Evolutionary conservation across 2,888 invertebrate genomes (phyloP).

Genomic region (Isoperla grammatica): DNA sequence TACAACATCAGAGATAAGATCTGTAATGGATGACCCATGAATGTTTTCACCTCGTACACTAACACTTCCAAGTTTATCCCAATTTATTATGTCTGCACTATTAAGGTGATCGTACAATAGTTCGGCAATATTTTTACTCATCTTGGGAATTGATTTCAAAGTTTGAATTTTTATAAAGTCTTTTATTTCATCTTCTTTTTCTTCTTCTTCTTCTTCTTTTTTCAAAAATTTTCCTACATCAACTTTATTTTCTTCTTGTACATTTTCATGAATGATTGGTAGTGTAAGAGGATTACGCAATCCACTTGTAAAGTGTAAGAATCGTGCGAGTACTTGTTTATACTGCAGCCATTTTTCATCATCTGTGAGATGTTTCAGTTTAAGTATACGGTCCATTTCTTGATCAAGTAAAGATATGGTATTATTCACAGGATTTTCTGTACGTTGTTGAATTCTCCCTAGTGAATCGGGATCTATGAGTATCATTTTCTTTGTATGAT

Average conservation of each 20-base stretch:
- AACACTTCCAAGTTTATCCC: not conserved
- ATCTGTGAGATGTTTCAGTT: not conserved
- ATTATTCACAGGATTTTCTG: not conserved
- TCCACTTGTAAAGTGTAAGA: not conserved
- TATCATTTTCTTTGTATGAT: not conserved
- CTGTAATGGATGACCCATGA: not conserved
- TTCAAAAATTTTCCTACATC: no score
- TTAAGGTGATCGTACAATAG: not conserved
- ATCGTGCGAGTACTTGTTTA: not conserved
- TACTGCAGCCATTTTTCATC: not conserved
- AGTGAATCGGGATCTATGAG: not conserved
- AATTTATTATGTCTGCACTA: not conserved
- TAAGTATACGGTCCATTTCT: not conserved
- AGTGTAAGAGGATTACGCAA: not conserved
- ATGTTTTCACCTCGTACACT: not conserved
- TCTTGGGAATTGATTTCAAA: no score
- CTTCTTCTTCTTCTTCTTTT: no score
- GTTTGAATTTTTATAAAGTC: no score
- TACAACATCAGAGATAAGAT: not conserved
- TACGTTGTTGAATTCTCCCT: not conserved
- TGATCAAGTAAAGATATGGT: not conserved
- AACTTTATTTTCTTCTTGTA: no score
- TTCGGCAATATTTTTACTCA: no score
- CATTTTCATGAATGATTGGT: no score
- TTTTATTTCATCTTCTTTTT: no score